phyloP scores from a whole-genome alignment of 2,113 vertebrate genomes.

The Antechinus flavipes region DNA sequence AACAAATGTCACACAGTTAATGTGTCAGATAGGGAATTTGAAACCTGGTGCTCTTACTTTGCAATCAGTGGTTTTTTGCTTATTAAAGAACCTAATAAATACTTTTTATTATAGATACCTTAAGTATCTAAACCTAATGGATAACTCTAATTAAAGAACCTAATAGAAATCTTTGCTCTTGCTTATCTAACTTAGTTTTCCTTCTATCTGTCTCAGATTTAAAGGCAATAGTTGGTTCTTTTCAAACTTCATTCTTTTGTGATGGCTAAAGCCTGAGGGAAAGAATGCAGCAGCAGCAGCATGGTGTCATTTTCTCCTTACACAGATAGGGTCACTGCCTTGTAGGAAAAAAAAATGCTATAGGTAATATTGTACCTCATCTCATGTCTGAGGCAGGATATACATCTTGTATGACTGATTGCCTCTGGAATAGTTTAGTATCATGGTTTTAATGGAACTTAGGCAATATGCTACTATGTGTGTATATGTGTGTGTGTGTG shows the following conservation, averaged over 20 bases:
- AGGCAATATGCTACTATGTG: background rate
- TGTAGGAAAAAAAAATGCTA: background rate
- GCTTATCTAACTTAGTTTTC: background rate
- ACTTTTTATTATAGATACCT: background rate
- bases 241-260: conserved; percentile 1
- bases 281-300: conserved; percentile 8
- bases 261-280: background rate
- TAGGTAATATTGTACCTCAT: conserved; percentile 17
- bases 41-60: background rate
- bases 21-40: background rate
- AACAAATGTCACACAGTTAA: background rate
- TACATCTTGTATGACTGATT: conserved; percentile 42
- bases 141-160: background rate
- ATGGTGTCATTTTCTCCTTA: conserved; percentile 4
- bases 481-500: background rate
- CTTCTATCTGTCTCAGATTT: background rate
- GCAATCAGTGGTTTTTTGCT: background rate
- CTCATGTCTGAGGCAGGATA: background rate
- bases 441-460: conserved; percentile 3
- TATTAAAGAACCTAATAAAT: background rate
- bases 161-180: background rate
- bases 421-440: conserved; percentile 1
- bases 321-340: background rate
- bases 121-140: too few relatives aligned
- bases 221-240: background rate